phyloP scores from a whole-genome alignment of 2,797 vertebrate species.

The Somateria mollissima region DNA sequence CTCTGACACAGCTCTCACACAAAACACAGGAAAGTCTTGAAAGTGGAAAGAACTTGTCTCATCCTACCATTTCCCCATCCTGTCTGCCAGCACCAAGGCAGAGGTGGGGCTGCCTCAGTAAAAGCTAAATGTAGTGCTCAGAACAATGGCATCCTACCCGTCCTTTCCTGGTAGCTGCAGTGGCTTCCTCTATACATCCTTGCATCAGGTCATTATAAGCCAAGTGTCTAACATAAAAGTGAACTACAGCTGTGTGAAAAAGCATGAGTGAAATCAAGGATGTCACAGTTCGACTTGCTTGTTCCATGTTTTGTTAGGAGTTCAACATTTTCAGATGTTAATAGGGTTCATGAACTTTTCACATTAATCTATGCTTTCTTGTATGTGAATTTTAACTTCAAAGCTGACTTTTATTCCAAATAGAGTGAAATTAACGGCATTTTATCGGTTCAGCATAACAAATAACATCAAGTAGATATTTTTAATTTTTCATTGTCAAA shows the following conservation, averaged over 20 bases:
- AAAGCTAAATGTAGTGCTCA: not conserved
- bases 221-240: not conserved
- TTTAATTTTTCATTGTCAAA: not conserved
- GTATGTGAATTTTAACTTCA: not conserved
- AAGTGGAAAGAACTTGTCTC: not conserved
- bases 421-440: not conserved
- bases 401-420: not conserved
- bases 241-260: not conserved
- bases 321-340: not conserved
- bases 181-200: not conserved
- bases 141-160: not conserved
- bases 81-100: not conserved
- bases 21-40: not conserved
- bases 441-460: not conserved
- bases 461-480: not conserved
- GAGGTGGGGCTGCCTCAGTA: not conserved
- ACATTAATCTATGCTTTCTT: not conserved
- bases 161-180: not conserved
- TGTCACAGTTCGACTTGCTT: not conserved
- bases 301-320: not conserved
- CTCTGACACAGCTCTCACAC: not conserved
- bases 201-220: not conserved
- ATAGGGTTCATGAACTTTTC: not conserved
- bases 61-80: not conserved
- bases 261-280: not conserved